Conservation (phyloP, 1,140 invertebrate species). For the Drosophila sproati region DNA sequence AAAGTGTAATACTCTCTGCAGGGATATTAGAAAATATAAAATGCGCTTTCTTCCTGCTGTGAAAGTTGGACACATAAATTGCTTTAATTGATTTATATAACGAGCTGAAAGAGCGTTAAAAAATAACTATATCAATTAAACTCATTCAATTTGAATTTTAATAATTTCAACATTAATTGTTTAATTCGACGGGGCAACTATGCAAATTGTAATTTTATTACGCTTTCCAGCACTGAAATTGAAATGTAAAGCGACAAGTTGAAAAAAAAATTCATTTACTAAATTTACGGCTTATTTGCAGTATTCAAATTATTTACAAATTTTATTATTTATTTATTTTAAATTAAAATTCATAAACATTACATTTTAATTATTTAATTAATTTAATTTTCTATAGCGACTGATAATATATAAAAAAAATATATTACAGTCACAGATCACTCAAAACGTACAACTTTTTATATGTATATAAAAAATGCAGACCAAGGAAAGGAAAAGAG, state of each 20-base stretch:
- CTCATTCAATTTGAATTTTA: conserved; percentile 41
- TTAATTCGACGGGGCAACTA: conserved; percentile 18
- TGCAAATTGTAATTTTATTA: conserved; percentile 27
- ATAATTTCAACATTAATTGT: conserved; percentile 38
- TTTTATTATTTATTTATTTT: not conserved
- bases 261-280: not conserved
- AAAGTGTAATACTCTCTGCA: not conserved
- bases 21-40: conserved; percentile 19
- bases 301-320: not conserved
- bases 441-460: too few species aligned
- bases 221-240: not conserved
- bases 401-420: too few species aligned
- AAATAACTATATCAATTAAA: conserved; percentile 22
- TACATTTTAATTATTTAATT: too few species aligned
- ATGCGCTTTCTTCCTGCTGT: not conserved
- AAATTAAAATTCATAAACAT: not conserved
- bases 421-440: too few species aligned
- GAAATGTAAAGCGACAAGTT: conserved; percentile 2
- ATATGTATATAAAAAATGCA: too few species aligned
- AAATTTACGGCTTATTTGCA: not conserved
- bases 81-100: conserved; percentile 38
- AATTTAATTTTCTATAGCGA: too few species aligned
- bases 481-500: too few species aligned
- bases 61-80: conserved; percentile 28
- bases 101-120: conserved; percentile 22